Conservation (phyloP, 2,888 invertebrate species). For the Minunthozetes semirufus region DNA sequence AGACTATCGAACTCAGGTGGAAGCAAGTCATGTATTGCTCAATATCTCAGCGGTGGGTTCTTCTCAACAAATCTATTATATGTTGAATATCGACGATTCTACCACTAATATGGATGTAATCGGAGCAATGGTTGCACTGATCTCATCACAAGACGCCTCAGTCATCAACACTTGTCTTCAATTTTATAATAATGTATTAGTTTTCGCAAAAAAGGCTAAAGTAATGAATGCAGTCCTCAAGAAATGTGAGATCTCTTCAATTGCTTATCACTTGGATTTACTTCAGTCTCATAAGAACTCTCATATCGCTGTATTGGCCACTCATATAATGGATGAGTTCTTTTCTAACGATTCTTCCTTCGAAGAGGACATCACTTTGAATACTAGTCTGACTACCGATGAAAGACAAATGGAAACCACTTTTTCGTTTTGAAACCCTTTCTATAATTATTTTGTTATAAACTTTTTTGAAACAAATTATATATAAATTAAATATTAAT, state of each 20-base stretch:
- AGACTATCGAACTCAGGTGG: neutral
- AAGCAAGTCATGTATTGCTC: slow-evolving; percentile 10
- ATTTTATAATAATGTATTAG: slow-evolving; percentile 7
- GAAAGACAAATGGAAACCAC: neutral
- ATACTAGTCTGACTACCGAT: neutral
- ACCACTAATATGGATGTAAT: neutral
- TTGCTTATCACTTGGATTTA: neutral
- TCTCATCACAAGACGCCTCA: neutral
- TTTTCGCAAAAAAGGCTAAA: neutral
- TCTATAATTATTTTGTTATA: neutral
- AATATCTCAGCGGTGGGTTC: slow-evolving; percentile 1
- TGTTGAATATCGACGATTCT: neutral
- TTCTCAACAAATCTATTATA: neutral
- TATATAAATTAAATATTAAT: neutral
- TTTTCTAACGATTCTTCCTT: neutral
- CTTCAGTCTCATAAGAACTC: neutral
- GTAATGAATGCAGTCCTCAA: neutral
- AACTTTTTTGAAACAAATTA: neutral
- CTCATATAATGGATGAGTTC: slow-evolving; percentile 5
- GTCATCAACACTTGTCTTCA: neutral
- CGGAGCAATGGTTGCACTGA: slow-evolving; percentile 1
- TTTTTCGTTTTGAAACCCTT: neutral
- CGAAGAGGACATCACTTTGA: neutral
- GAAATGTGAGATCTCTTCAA: neutral
- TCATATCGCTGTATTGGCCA: slow-evolving; percentile 2